Conservation (phyloP, 2,113 vertebrate genomes). For the Gymnogyps californianus region DNA sequence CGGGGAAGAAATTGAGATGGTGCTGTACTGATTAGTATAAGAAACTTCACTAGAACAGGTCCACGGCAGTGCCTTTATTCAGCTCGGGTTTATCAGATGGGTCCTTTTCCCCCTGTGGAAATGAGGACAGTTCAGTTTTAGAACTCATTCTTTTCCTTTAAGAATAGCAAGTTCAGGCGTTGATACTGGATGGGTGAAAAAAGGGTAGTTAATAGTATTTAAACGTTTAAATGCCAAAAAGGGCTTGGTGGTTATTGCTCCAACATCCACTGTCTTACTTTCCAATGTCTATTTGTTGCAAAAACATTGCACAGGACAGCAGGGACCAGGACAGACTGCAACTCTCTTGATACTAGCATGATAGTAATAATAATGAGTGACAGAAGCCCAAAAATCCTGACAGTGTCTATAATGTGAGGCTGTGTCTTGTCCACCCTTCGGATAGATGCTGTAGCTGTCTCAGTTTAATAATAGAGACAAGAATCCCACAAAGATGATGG, state of each 20-base stretch:
- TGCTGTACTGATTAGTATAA: neutral
- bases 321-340: neutral
- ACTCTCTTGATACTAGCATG: neutral
- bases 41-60: neutral
- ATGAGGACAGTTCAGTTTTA: neutral
- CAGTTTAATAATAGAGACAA: neutral
- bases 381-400: neutral
- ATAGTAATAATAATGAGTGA: neutral
- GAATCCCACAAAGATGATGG: neutral
- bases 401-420: neutral
- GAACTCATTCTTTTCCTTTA: neutral
- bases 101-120: neutral
- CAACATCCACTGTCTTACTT: neutral
- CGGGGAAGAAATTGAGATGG: neutral
- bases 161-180: neutral
- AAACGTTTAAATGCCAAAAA: neutral
- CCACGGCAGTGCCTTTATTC: fast-evolving
- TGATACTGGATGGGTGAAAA: neutral
- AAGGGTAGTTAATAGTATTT: neutral
- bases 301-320: neutral
- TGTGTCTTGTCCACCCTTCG: neutral
- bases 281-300: neutral
- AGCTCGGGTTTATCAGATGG: neutral
- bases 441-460: neutral
- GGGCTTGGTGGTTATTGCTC: neutral